These are phyloP conservation scores for Orthonyx spaldingii DNA, from an alignment of 2,113 vertebrate genomes.

Conservation along the genomic window DNA sequence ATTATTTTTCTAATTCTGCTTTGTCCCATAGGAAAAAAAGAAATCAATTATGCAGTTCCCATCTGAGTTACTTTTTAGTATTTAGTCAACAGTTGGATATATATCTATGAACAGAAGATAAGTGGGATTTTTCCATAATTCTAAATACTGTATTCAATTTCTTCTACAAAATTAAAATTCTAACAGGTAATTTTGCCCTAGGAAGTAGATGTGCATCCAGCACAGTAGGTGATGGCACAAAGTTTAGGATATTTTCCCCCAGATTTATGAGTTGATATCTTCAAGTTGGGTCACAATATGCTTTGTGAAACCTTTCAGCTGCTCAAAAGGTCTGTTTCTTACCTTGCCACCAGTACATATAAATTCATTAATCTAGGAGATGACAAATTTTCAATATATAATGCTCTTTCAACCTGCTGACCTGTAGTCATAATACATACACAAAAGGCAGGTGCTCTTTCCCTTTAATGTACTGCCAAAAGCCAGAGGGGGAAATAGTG, in stretches of 20 bases:
- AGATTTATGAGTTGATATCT: not conserved
- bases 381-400: not conserved
- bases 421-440: not conserved
- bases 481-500: not conserved
- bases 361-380: not conserved
- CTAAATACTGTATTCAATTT: not conserved
- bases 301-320: not conserved
- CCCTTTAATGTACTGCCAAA: not conserved
- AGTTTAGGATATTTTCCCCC: not conserved
- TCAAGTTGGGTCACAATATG: not conserved
- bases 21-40: not conserved
- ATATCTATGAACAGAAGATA: not conserved
- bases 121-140: not conserved
- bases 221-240: not conserved
- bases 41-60: not conserved
- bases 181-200: not conserved
- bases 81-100: not conserved
- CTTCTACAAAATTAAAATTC: not conserved
- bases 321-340: not conserved
- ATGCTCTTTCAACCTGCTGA: not conserved
- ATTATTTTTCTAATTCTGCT: not conserved
- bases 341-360: not conserved
- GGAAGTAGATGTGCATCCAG: not conserved
- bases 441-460: not conserved
- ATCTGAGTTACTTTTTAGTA: not conserved